Conservation (phyloP, 2,888 invertebrate species). For the Cheilosia impressa region DNA sequence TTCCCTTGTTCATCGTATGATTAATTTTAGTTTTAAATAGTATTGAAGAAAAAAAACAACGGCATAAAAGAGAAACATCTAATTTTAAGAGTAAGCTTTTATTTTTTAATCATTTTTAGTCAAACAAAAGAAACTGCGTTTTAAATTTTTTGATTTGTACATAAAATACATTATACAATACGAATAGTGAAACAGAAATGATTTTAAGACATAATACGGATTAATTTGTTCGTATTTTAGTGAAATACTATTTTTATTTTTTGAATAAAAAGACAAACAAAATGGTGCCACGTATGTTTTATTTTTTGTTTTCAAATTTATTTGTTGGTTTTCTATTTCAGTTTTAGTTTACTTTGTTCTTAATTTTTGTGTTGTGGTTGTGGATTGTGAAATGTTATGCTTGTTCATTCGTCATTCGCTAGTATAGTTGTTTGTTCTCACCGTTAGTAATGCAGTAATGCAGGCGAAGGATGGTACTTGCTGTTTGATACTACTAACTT, state of each 20-base stretch:
- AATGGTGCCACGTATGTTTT: slow-evolving; percentile 73
- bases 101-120: slow-evolving; percentile 54
- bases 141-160: slow-evolving; percentile 43
- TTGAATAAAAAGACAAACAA: slow-evolving; percentile 69
- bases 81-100: slow-evolving; percentile 31
- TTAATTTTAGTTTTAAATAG: slow-evolving; percentile 32
- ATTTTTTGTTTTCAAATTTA: slow-evolving; percentile 34
- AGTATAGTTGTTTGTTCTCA: too few species aligned
- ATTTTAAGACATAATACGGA: slow-evolving; percentile 46
- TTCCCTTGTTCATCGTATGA: neutral
- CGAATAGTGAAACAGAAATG: slow-evolving; percentile 10
- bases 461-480: too few species aligned
- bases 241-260: slow-evolving; percentile 60
- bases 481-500: too few species aligned
- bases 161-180: slow-evolving; percentile 18
- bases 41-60: slow-evolving; percentile 30
- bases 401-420: neutral
- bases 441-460: too few species aligned
- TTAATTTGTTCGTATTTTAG: slow-evolving; percentile 39
- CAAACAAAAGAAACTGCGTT: slow-evolving; percentile 23
- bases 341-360: neutral
- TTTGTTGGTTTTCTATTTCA: neutral
- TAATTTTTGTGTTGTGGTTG: neutral
- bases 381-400: neutral
- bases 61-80: neutral